Evolutionary conservation across 2,113 vertebrate species (phyloP).

Genomic region (Corvus moneduloides): DNA sequence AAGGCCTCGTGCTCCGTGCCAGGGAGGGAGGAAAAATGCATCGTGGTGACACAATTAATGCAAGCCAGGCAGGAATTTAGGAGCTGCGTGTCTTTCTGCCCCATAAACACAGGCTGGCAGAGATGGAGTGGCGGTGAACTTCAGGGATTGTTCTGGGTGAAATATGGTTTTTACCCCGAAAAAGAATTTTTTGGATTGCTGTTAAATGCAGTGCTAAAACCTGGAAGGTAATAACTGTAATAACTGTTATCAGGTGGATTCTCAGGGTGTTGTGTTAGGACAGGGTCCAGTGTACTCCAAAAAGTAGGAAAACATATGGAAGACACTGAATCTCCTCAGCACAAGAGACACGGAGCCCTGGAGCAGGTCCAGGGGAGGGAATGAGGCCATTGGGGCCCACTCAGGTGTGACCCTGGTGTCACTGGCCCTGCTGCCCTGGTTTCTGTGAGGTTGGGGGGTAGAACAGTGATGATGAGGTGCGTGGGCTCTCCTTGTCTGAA

Average conservation of each 20-base stretch:
- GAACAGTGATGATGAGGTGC: rapidly evolving
- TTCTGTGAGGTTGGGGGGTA: background rate
- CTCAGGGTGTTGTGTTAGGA: rapidly evolving
- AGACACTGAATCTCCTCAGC: background rate
- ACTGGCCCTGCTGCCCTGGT: rapidly evolving
- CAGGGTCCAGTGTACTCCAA: background rate
- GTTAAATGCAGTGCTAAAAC: background rate
- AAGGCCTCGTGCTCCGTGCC: background rate
- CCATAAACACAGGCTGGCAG: background rate
- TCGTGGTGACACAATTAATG: background rate
- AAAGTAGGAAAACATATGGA: rapidly evolving
- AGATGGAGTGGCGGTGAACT: background rate
- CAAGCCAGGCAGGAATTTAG: background rate
- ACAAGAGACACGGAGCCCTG: background rate
- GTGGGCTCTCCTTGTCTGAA: background rate
- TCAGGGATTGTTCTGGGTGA: background rate
- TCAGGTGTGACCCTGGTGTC: rapidly evolving
- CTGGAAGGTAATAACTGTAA: background rate
- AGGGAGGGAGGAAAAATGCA: background rate
- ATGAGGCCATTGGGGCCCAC: rapidly evolving
- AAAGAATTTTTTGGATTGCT: rapidly evolving
- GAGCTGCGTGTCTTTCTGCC: background rate
- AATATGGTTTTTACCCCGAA: background rate
- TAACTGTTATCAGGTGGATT: rapidly evolving
- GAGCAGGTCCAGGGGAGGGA: background rate